Evolutionary conservation across 2,113 vertebrate genomes (phyloP).

Genomic region (Petrocephalus microphthalmus): DNA sequence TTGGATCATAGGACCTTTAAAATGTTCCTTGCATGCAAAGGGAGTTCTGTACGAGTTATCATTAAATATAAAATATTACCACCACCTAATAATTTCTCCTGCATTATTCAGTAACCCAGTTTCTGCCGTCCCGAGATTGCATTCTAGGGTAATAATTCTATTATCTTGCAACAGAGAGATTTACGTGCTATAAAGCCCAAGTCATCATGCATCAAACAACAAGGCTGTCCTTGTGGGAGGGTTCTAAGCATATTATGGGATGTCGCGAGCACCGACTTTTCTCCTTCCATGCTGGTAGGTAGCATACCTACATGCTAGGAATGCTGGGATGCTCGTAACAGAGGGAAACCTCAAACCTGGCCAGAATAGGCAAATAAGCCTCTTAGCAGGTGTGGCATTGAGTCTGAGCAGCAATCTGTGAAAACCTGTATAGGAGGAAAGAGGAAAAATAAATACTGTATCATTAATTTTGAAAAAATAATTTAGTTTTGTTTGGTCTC

Average conservation of each 20-base stretch:
- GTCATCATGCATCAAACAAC: conserved; percentile 14
- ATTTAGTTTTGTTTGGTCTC: background rate
- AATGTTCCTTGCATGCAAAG: background rate
- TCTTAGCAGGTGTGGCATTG: background rate
- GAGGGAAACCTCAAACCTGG: background rate
- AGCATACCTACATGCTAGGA: background rate
- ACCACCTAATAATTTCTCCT: background rate
- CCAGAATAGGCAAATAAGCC: background rate
- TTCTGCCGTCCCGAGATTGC: background rate
- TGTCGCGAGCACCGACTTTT: background rate
- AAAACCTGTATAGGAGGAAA: background rate
- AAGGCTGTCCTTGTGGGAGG: conserved; percentile 8
- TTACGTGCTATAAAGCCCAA: conserved; percentile 10
- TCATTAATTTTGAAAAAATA: background rate
- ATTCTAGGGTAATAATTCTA: conserved; percentile 14
- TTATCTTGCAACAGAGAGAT: conserved; percentile 8
- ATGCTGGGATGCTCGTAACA: background rate
- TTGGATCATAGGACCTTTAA: background rate
- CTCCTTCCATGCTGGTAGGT: background rate
- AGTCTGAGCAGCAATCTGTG: background rate
- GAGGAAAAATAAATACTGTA: background rate
- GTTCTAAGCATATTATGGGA: background rate
- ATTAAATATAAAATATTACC: conserved; percentile 15
- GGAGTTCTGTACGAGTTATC: background rate
- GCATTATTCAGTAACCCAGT: conserved; percentile 20